These are phyloP conservation scores for Lipophrys pholis DNA, from an alignment of 2,113 vertebrate species.

Conservation along the genomic window DNA sequence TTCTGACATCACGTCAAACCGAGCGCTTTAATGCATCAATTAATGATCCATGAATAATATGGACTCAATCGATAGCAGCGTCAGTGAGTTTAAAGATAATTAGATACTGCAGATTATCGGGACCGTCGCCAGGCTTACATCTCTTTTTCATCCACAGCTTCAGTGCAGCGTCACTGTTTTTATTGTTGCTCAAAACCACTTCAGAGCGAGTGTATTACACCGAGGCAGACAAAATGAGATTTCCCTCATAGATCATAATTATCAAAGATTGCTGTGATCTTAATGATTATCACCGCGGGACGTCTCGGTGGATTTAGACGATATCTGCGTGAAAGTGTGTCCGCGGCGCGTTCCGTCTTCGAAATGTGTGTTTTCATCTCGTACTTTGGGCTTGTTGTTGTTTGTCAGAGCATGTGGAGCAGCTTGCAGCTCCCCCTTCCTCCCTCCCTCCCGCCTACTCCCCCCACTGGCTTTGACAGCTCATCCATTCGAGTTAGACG, in stretches of 20 bases:
- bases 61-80: background rate
- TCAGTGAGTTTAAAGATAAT: constrained; percentile 15
- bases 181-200: constrained; percentile 26
- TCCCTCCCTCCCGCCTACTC: background rate
- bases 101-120: constrained; percentile 2
- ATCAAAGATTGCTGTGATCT: constrained; percentile 49
- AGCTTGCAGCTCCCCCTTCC: constrained; percentile 30
- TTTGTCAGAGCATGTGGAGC: constrained; percentile 56
- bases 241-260: constrained; percentile 47
- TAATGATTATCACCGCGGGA: constrained; percentile 49
- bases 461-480: constrained; percentile 61
- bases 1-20: background rate
- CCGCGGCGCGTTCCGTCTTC: constrained; percentile 6
- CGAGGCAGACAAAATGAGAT: constrained; percentile 27
- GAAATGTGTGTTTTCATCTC: constrained; percentile 29
- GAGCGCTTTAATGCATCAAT: background rate
- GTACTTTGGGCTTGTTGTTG: constrained; percentile 53
- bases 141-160: constrained; percentile 2
- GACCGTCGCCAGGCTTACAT: constrained; percentile 4
- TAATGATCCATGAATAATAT: constrained; percentile 15
- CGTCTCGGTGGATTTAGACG: constrained; percentile 37
- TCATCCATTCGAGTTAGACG: constrained; percentile 77
- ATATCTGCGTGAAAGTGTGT: constrained; percentile 26
- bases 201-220: constrained; percentile 20
- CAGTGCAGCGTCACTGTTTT: constrained; percentile 16